Evolutionary conservation across 2,113 vertebrate genomes (phyloP), one percentile per base, ranked within the genome.

Genomic region (Climacteris rufus): DNA sequence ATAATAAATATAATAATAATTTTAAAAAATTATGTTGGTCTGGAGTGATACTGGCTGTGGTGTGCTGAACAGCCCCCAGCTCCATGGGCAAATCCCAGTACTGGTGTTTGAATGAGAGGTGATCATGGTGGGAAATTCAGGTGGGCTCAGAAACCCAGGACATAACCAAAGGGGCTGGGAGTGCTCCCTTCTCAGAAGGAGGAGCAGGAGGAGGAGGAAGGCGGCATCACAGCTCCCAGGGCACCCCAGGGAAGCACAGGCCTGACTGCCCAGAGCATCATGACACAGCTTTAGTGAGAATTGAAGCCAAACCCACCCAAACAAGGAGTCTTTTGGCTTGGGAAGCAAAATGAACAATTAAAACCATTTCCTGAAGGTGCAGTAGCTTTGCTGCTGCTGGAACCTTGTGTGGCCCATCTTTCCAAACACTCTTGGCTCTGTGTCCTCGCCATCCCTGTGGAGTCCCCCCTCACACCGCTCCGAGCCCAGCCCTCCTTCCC

Each of bases 351-450:
- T 49, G 6, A 53, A 59, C 0, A 0, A 28, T 4, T 25, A 11
- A 56, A 45, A 31, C 37, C 3, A 1, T 10, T 44, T 42, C 44
- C 72, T 35, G 59, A 53, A 12, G 54, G 16, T 9, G 37, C 5
- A 18, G 19, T 3, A 19, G 30, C n/a, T 50, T 81, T 27, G 16
- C 81, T 33, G 1, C 60, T 22, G 7, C 69, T 47, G 15, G 42
- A 45, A 66, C 33, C 1, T 37, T 1, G 0, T 11, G 37, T 9
- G 0, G 10, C 44, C 60, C 42, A 0, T 2, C 16, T 35, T 81
- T 23, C 52, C 24, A 5, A 0, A 40, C 28, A 1, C 45, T 0
- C 44, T 2, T 1, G 11, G 3, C 40, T 27, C 6, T 2, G 31
- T 3, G 1, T 39, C 68, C 31, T 53, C 11, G 13, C 22, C 56